Evolutionary conservation across 2,797 vertebrate species (phyloP), one percentile per base, ranked within the genome.

Genomic region (Mormyrops boulengeri): DNA sequence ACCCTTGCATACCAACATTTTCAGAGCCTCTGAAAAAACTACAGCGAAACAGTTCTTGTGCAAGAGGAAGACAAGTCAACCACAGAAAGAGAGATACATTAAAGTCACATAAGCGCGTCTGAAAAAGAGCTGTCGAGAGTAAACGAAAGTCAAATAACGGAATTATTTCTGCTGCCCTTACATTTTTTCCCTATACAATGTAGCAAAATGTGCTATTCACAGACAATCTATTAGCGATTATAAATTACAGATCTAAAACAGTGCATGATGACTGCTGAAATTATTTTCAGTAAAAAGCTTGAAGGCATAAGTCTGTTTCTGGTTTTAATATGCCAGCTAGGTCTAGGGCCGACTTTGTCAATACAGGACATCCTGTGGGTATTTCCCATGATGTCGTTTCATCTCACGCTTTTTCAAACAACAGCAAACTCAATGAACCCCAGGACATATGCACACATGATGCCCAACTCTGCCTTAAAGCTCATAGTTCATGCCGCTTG

Each of bases 191-290:
- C 85, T 66, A 17, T 47, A 41, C 41, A 49, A 19, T 88, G 57
- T 49, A 66, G n/a, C 62, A 88, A 47, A 34, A 88, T 87, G 62
- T 26, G 62, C 88, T 89, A 84, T n/a, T 69, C 44, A 85, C 77
- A 89, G 34, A 85, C 17, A 49, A 12, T 14, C 47, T 30, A 17
- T 49, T 14, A 86, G 2, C 30, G 26, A 53, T 53, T 38, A 34
- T 30, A 17, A 49, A 49, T 84, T 84, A 84, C 3, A 12, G 44
- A 85, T 85, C 82, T 85, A 52, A 85, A 85, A 85, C 82, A 85
- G 22, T 6, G 17, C 44, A 4, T 44, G 44, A 34, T 34, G 26
- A 34, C 26, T 34, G 12, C 53, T 57, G 53, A 57, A 60, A n/a
- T 87, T 60, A 17, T 52, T 53, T 52, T 86, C 14, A 30, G 38